Base-by-base conservation (phyloP, 1,140 invertebrate species). In the Tetramorium alpestre region DNA sequence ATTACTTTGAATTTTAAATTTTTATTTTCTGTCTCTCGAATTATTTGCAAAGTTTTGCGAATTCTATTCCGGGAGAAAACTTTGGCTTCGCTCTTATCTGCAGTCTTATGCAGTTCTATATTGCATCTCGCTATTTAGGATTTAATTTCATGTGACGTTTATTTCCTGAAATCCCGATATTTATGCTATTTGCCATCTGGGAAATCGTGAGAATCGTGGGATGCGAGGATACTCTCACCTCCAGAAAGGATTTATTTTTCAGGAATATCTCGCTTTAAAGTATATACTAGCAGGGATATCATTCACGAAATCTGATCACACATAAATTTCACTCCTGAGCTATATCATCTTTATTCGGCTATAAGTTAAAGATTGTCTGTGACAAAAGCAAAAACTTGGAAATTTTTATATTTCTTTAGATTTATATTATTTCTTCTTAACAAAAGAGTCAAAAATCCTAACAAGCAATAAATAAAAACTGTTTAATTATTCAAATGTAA, bases 241-340 rank as follows among this genome's bases (percentile, higher is more conserved):
- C 16, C 6, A 41, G 28, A 51, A 65, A 67, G 8, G 7, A 67
- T 47, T 69, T 4, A 33, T 49, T 49, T 76, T 33, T 49, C 16
- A 51, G 18, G 4, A 44, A 0, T 58, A 54, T 25, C 16, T 25
- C 13, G 7, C 4, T 44, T 70, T 25, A 28, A 62, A 44, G 5
- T 33, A 18, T 64, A 44, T 3, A n/a, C 4, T 1, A 47, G 11
- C 47, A 0, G 11, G 16, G 38, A 54, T 54, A 56, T 10, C 18
- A 22, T 88, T 84, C 58, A 58, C 25, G 25, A 72, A 41, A 7
- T 0, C 33, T 25, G 1, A 38, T 47, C n/a, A 54, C 28, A 72
- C 28, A 78, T 80, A 65, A 80, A 80, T 85, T n/a, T 33, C 33
- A 33, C 3, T 33, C 25, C 47, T 22, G 16, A 87, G n/a, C 49